Conservation (phyloP, 2,113 vertebrate genomes). For the Entomyzon cyanotis region DNA sequence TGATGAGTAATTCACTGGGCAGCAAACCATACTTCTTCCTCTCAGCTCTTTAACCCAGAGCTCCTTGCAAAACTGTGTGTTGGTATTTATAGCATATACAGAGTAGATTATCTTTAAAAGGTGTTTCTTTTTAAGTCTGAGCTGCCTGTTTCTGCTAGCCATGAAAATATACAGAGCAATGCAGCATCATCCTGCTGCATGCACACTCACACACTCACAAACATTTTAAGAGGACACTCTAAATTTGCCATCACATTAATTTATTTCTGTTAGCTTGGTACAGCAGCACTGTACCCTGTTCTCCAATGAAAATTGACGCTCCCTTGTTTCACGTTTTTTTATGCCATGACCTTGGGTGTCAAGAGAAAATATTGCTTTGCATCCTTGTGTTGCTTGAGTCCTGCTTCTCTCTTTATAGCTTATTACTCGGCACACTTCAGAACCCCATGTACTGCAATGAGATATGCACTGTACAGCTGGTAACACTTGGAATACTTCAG, state of each 20-base stretch:
- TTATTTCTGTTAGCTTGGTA: conserved; percentile 66
- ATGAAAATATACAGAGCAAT: not conserved
- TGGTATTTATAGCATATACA: conserved; percentile 26
- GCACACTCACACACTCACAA: conserved; percentile 1
- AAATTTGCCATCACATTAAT: conserved; percentile 56
- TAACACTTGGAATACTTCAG: not conserved
- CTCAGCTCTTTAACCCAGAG: not conserved
- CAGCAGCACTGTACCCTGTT: conserved; percentile 10
- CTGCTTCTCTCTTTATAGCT: conserved; percentile 65
- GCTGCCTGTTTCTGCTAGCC: not conserved
- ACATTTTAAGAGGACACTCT: conserved; percentile 50
- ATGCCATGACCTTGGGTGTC: conserved; percentile 72
- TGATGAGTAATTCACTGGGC: conserved; percentile 29
- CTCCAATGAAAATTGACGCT: conserved; percentile 69
- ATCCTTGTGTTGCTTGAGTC: conserved; percentile 61
- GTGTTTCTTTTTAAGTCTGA: conserved; percentile 11
- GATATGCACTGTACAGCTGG: conserved; percentile 28
- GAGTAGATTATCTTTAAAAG: conserved; percentile 18
- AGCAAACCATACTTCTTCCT: not conserved
- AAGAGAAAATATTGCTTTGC: conserved; percentile 74
- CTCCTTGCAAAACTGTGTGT: not conserved
- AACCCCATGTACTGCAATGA: conserved; percentile 1
- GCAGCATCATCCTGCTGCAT: not conserved
- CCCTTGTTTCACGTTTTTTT: conserved; percentile 45
- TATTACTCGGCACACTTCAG: conserved; percentile 62